phyloP scores from a whole-genome alignment of 2,113 vertebrate genomes.

The Tachysurus fulvidraco region DNA sequence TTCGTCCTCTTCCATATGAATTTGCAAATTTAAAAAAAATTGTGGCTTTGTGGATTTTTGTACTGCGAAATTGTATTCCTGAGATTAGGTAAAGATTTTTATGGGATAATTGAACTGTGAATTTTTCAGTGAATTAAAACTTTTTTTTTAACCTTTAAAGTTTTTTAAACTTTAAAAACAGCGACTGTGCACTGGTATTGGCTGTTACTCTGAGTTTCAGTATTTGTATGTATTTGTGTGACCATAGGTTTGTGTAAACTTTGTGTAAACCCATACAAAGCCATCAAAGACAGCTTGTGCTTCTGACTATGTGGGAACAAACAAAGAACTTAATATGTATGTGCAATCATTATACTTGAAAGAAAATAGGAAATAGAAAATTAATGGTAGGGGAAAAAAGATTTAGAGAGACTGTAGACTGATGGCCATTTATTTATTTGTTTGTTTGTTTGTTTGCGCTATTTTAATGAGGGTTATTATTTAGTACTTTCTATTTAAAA shows the following conservation, averaged over 20 bases:
- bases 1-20: not conserved
- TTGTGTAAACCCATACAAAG: not conserved
- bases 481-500: not conserved
- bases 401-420: not conserved
- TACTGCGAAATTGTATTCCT: not conserved
- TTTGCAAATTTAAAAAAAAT: not conserved
- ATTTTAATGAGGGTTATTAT: not conserved
- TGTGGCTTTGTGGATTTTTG: not conserved
- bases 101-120: not conserved
- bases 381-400: not conserved
- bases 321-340: not conserved
- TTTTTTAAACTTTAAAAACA: not conserved
- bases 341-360: not conserved
- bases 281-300: not conserved
- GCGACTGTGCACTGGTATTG: not conserved
- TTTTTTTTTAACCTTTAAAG: too few species aligned
- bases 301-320: not conserved
- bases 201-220: not conserved
- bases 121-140: not conserved
- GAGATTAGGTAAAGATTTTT: not conserved
- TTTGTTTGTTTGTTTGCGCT: not conserved
- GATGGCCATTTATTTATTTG: not conserved
- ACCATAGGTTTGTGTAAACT: not conserved
- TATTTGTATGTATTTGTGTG: not conserved
- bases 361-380: not conserved